phyloP scores from a whole-genome alignment of 2,113 vertebrate species.

The Natator depressus region DNA sequence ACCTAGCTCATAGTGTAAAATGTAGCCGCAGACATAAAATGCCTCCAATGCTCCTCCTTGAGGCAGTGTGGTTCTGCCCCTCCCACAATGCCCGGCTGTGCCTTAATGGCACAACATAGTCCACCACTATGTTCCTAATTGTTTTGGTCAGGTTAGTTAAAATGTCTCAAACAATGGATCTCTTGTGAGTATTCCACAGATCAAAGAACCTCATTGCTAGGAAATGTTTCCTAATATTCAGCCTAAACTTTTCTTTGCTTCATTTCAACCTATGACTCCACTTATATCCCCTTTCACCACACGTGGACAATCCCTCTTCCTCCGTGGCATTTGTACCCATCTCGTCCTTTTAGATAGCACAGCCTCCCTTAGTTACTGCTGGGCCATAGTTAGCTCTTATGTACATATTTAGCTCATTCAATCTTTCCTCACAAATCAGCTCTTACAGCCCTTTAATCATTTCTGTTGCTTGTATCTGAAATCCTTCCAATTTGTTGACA shows the following conservation, averaged over 20 bases:
- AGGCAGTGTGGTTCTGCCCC: background rate
- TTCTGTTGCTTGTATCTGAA: conserved; percentile 28
- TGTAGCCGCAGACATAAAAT: background rate
- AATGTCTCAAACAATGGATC: background rate
- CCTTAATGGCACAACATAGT: rapidly evolving
- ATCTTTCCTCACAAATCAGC: conserved; percentile 20
- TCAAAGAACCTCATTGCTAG: background rate
- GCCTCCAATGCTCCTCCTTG: background rate
- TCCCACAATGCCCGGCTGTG: background rate
- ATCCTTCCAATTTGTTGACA: conserved; percentile 39
- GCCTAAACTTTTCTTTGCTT: background rate
- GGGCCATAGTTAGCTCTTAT: conserved; percentile 1
- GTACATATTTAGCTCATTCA: conserved; percentile 10
- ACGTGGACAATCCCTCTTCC: background rate
- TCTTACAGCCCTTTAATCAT: conserved; percentile 40
- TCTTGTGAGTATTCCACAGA: background rate
- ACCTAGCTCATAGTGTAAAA: background rate
- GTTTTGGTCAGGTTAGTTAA: background rate
- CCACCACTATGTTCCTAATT: background rate
- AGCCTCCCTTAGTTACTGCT: background rate
- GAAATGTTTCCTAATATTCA: background rate
- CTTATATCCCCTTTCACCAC: background rate
- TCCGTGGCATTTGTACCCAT: background rate
- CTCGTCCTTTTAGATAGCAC: background rate
- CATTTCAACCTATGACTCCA: background rate